These are phyloP conservation scores for Bombus confusus DNA, from an alignment of 1,140 invertebrate species.

Conservation along the genomic window DNA sequence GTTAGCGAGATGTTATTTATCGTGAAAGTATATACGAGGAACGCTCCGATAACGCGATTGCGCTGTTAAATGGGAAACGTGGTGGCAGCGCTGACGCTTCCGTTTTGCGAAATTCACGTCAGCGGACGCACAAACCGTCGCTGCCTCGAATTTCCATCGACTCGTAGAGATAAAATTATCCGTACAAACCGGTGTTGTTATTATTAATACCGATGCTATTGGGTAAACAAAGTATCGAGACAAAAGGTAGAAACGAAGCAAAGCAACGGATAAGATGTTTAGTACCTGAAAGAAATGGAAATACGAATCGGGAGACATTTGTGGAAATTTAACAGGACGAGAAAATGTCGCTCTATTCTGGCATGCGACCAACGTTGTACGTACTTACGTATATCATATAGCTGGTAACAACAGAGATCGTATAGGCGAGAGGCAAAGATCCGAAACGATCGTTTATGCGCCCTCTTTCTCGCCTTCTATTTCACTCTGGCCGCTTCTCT, in stretches of 20 bases:
- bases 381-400: background rate
- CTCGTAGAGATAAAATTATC: background rate
- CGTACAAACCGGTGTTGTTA: background rate
- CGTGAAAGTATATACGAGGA: background rate
- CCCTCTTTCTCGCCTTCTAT: background rate
- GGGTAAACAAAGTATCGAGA: background rate
- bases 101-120: constrained; percentile 6
- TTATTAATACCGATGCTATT: too few relatives aligned
- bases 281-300: background rate
- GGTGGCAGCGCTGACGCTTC: background rate
- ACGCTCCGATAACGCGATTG: background rate
- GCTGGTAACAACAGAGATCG: constrained; percentile 44
- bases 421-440: constrained; percentile 66
- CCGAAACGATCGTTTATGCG: constrained; percentile 20
- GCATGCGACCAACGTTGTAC: background rate
- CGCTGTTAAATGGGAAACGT: background rate
- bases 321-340: background rate
- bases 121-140: background rate
- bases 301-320: fast-evolving
- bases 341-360: too few relatives aligned
- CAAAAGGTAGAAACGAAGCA: fast-evolving
- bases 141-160: background rate
- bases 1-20: background rate
- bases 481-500: constrained; percentile 26
- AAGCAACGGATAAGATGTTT: background rate